Base-by-base conservation (phyloP, 92 coral and sea anemone species). In the Anthopleura xanthogrammica region DNA sequence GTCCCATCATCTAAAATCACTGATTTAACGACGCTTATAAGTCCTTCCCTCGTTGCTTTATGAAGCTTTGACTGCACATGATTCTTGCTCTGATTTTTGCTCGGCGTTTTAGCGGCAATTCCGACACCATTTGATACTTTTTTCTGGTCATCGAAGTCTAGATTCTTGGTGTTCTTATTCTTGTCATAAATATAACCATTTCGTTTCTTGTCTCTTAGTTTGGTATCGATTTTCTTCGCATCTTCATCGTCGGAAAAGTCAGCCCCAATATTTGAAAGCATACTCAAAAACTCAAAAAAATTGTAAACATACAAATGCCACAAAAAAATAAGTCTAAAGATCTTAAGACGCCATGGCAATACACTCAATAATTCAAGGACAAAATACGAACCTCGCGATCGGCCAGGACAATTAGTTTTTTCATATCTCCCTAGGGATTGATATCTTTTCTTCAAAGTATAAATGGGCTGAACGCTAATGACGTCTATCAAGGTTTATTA, bases 41-140 rank as follows among this genome's bases (percentile, higher is more conserved):
- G 60, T 12, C 83, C 83, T 48, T 80, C 76, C 22, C 19, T n/a
- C 12, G 76, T 62, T 5, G 83, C 83, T 80, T 80, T 66, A 50
- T 43, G 42, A 1, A 80, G 36, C 41, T 66, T 24, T 20, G 72
- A 42, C 39, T 55, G 60, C 42, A 1, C 70, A 20, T 7, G 11
- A 12, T 12, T 11, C 58, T 54, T 58, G 10, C 23, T 22, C 50
- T 46, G 36, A 16, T 80, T 80, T 41, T 74, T 74, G 1, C 12
- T 65, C 2, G n/a, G 7, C 4, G 43, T 2, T 23, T 68, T 68
- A 16, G 24, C 11, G 74, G 6, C 16, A 7, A 7, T 20, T 64
- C 23, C 16, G 4, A 22, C 7, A 16, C 76, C 83, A 64, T 80
- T 80, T 65, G 70, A 8, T 13, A 43, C 54, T 19, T 10, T 41